A percentile compares a stretch with the other conserved stretches of the same genome.
These are phyloP conservation scores for Bos taurus DNA, from an alignment of 2,113 vertebrate genomes.

Conservation along the genomic window DNA sequence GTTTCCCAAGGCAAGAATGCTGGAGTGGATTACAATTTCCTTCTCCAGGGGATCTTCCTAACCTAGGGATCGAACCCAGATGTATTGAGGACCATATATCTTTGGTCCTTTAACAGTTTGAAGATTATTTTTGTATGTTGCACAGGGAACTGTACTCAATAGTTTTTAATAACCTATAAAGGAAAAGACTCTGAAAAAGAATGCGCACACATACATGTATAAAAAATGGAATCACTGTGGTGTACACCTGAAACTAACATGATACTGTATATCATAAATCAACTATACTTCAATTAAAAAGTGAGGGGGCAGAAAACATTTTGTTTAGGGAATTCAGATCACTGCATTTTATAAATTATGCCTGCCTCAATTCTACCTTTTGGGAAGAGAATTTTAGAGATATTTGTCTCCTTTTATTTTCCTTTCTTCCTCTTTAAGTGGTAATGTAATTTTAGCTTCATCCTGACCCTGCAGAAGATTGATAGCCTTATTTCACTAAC, in stretches of 20 bases:
- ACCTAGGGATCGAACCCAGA: not conserved
- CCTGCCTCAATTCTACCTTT: not conserved
- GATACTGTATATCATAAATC: not conserved
- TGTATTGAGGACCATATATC: not conserved
- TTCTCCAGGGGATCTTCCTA: not conserved
- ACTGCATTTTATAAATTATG: slow-evolving; percentile 3
- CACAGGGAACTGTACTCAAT: not conserved
- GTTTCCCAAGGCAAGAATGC: not conserved
- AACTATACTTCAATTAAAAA: not conserved
- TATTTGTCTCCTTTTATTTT: not conserved
- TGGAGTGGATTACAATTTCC: not conserved
- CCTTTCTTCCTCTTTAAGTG: not conserved
- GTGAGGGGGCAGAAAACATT: not conserved
- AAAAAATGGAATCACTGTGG: not conserved
- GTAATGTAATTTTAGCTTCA: slow-evolving; percentile 19
- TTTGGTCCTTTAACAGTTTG: not conserved
- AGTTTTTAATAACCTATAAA: not conserved
- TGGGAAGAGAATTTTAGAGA: slow-evolving; percentile 4
- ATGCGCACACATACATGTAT: not conserved
- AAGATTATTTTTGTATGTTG: not conserved
- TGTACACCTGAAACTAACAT: not conserved
- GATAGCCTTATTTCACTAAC: not conserved
- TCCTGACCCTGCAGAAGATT: not conserved
- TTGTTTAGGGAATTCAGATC: not conserved
- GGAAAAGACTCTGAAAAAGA: not conserved